These are phyloP conservation scores for Dorcus hopei DNA, from an alignment of 2,888 invertebrate species.

Conservation along the genomic window DNA sequence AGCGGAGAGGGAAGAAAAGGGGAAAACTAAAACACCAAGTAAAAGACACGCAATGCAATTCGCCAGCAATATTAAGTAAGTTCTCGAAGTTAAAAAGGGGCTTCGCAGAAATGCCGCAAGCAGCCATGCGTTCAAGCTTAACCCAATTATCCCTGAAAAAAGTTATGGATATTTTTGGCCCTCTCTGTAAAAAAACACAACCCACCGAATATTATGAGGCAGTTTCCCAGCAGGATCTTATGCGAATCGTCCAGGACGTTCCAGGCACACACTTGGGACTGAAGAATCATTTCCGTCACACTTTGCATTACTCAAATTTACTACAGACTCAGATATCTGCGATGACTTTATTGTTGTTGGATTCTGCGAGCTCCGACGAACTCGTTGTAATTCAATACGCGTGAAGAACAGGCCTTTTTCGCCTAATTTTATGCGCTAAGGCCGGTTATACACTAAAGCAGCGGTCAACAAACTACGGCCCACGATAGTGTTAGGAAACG, in stretches of 20 bases:
- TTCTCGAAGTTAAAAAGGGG: constrained; percentile 54
- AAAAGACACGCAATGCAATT: constrained; percentile 53
- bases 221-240: constrained; percentile 54
- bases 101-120: constrained; percentile 56
- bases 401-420: constrained; percentile 1
- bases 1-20: constrained; percentile 55
- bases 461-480: too few relatives aligned
- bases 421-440: constrained; percentile 3
- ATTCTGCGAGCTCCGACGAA: neutral
- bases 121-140: constrained; percentile 57
- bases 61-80: constrained; percentile 56
- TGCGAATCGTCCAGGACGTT: constrained; percentile 56
- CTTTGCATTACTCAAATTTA: neutral
- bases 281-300: constrained; percentile 9
- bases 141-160: constrained; percentile 53
- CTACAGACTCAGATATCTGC: neutral
- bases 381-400: constrained; percentile 14
- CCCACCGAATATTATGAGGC: constrained; percentile 56
- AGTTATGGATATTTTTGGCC: neutral
- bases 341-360: neutral
- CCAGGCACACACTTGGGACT: constrained; percentile 14
- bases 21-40: constrained; percentile 54
- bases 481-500: too few relatives aligned
- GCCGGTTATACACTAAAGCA: too few relatives aligned
- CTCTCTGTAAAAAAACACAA: constrained; percentile 17